Base-by-base conservation (phyloP, 2,797 vertebrate species). In the Taenioides sp. region DNA sequence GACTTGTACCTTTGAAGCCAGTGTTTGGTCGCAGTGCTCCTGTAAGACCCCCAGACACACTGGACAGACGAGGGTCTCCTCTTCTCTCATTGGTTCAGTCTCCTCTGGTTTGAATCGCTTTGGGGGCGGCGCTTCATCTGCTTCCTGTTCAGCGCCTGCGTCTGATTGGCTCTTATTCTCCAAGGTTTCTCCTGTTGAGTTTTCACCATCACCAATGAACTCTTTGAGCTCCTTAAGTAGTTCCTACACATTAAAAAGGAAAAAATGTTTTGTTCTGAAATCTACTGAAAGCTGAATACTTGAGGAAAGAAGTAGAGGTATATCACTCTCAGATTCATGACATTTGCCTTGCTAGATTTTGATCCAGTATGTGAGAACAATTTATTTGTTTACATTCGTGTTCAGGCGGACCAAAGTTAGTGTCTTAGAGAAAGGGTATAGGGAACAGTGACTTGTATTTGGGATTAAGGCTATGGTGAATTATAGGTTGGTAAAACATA, bases 41-140 rank as follows among this genome's bases (percentile, higher is more conserved):
- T 98, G 96, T 28, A 99, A 94, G 74, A 98, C 79, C 59, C 98
- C 98, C 83, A 99, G 79, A 83, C 98, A 99, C 60, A 94, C 80
- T 10, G 94, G 96, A 77, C 98, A 99, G 40, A 94, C 90, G 2
- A 55, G 27, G 1, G 65, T 22, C 69, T 76, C 59, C 0, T 57
- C 75, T 7, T 68, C 75, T 28, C 76, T 67, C 34, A 0, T 0
- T 0, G 64, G 1, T 2, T 25, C 40, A 7, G 18, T 49, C 0
- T 18, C 3, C 0, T 94, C 92, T 2, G 95, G 88, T 71, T 92
- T 95, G 17, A 90, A 81, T 82, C 88, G 95, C 87, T 99, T 99
- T 74, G 78, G 89, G 0, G 95, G 96, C 0, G 95, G 96, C 23
- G 92, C 91, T 4, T 73, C 88, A 0, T 63, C 77, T 5, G 71